These are phyloP conservation scores for Cylas formicarius DNA, from an alignment of 1,140 invertebrate genomes.

Conservation along the genomic window DNA sequence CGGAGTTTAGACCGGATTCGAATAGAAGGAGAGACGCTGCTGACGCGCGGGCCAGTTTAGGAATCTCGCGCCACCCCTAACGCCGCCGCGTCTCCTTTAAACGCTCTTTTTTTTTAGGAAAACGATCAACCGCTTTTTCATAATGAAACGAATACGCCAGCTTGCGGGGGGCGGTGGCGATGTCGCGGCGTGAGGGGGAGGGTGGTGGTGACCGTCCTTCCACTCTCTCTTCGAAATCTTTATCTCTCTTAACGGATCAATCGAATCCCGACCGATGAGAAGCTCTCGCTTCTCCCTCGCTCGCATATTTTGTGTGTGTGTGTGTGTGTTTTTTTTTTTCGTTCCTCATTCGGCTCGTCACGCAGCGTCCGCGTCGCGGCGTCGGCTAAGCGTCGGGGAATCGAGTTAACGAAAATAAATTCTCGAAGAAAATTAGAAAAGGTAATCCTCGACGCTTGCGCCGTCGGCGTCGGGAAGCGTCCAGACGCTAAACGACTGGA, in stretches of 20 bases:
- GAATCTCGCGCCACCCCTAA: constrained; percentile 23
- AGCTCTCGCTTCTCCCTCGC: constrained; percentile 4
- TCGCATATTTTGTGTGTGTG: not conserved
- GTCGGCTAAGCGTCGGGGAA: constrained; percentile 7
- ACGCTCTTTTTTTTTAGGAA: no score
- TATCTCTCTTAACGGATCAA: no score
- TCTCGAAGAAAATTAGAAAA: constrained; percentile 31
- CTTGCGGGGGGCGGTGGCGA: no score
- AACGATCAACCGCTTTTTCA: no score
- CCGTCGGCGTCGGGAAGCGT: constrained; percentile 22
- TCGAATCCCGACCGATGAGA: constrained; percentile 17
- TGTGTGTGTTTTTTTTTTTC: not conserved
- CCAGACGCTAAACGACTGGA: constrained; percentile 37
- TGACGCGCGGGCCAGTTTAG: constrained; percentile 14
- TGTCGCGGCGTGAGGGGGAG: no score
- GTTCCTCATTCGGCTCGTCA: not conserved
- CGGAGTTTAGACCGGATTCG: constrained; percentile 21
- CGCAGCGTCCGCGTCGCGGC: not conserved
- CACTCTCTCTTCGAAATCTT: constrained; percentile 21
- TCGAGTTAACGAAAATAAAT: constrained; percentile 25
- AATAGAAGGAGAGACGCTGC: constrained; percentile 11
- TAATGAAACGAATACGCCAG: no score
- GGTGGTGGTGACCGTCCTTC: no score
- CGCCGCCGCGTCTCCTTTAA: no score
- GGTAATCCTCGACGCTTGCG: constrained; percentile 32